These are phyloP conservation scores for Pantherophis guttatus DNA, from an alignment of 2,113 vertebrate species.

Conservation along the genomic window DNA sequence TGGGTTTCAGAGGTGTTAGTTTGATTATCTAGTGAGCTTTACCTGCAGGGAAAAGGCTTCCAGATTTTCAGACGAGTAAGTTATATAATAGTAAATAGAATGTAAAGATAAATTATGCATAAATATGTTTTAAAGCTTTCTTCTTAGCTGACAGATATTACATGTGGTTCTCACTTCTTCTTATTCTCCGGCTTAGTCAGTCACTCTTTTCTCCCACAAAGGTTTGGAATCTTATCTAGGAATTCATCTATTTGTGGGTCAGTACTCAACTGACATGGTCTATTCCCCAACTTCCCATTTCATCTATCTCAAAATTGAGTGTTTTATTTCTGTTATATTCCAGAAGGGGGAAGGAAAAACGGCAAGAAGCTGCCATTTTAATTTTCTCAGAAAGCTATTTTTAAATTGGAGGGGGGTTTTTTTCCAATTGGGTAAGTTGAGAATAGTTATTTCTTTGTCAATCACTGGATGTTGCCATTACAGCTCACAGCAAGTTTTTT, in stretches of 20 bases:
- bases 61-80: slow-evolving; percentile 55
- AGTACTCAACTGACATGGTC: background rate
- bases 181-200: background rate
- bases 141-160: background rate
- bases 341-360: background rate
- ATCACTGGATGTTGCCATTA: background rate
- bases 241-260: background rate
- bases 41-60: background rate
- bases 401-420: background rate
- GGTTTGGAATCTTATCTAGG: background rate
- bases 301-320: background rate
- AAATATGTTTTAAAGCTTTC: background rate
- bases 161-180: background rate
- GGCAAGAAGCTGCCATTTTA: background rate
- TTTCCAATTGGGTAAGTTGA: background rate
- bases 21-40: slow-evolving; percentile 48
- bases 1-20: slow-evolving; percentile 66
- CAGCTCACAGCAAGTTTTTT: background rate
- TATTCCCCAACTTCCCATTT: background rate
- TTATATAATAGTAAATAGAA: background rate
- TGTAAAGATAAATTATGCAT: background rate
- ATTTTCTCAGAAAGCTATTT: background rate
- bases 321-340: background rate
- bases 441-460: background rate
- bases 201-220: background rate